Base-by-base conservation (phyloP, 2,113 vertebrate species). In the Dipodomys stephensi region DNA sequence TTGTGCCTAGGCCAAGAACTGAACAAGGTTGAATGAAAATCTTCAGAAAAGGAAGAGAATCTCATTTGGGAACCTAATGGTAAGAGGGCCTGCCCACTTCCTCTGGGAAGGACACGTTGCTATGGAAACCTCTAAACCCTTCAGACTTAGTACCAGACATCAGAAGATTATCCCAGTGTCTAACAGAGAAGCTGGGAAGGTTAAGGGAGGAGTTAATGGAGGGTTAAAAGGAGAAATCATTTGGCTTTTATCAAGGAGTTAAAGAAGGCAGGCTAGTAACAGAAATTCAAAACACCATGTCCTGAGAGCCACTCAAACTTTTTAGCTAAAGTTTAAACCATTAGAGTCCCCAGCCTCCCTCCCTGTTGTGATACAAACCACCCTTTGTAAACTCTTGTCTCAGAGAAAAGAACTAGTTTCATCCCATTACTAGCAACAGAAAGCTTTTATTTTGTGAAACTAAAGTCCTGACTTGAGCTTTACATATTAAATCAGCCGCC, bases 91-190 rank as follows among this genome's bases (percentile, higher is more conserved):
- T 19, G 67, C 94, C 94, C 90, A 96, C 92, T 93, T 91, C 73
- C 95, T 91, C 69, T 1, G 12, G 49, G 5, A 78, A 57, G n/a
- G 81, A 46, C 68, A 7, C 28, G 49, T 95, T 85, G 81, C 96
- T 83, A 91, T 87, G 60, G 87, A n/a, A 96, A 96, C 90, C 18
- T 6, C 2, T 28, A 68, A 82, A 96, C 84, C 90, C 87, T 46
- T 53, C 1, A 12, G 0, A 81, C 16, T 19, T 92, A 2, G 60
- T 1, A 49, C 35, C 69, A 23, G 44, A 49, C 28, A 8, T 25
- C 7, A 13, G 49, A 12, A 28, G 20, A 57, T 18, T 28, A 8
- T 32, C 46, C 60, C 9, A 0, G n/a, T 22, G 22, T 2, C 62
- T 57, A 73, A 78, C 8, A 22, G n/a, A 25, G 25, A 23, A 16